Conservation (phyloP, 2,113 vertebrate species). For the Corydoras sp. region DNA sequence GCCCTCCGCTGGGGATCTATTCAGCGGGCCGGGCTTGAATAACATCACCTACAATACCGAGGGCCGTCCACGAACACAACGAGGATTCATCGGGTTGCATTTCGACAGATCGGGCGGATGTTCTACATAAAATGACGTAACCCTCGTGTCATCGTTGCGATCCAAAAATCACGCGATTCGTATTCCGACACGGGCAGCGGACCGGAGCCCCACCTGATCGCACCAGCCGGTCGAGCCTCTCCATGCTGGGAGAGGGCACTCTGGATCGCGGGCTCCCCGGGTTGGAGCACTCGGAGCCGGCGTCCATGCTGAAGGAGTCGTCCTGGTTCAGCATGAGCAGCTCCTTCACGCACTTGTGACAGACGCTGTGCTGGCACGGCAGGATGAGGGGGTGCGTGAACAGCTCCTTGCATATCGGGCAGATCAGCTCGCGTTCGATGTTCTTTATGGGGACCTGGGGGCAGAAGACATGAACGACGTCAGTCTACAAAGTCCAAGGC, state of each 20-base stretch:
- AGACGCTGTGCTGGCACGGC: constrained; percentile 94
- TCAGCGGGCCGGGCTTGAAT: no score
- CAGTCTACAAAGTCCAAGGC: no score
- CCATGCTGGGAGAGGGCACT: constrained; percentile 80
- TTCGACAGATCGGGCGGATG: no score
- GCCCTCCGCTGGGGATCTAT: constrained; percentile 11
- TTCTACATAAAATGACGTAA: no score
- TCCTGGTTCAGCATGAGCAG: constrained; percentile 82
- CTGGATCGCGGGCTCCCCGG: constrained; percentile 84
- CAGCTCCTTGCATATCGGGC: constrained; percentile 92
- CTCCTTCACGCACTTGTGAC: constrained; percentile 93
- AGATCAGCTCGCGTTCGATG: constrained; percentile 94
- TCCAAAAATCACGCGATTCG: no score
- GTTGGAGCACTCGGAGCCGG: constrained; percentile 83
- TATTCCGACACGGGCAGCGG: no score
- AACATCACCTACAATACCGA: no score
- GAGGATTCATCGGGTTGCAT: no score
- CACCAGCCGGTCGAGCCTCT: constrained; percentile 83
- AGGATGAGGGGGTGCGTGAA: constrained; percentile 94
- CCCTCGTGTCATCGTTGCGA: no score
- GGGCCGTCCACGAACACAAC: no score
- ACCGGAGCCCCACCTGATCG: constrained; percentile 78
- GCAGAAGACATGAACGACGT: background rate
- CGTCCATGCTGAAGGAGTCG: constrained; percentile 76
- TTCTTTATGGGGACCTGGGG: constrained; percentile 84